Base-by-base conservation (phyloP, 1,140 invertebrate species). In the Eriosoma lanigerum region DNA sequence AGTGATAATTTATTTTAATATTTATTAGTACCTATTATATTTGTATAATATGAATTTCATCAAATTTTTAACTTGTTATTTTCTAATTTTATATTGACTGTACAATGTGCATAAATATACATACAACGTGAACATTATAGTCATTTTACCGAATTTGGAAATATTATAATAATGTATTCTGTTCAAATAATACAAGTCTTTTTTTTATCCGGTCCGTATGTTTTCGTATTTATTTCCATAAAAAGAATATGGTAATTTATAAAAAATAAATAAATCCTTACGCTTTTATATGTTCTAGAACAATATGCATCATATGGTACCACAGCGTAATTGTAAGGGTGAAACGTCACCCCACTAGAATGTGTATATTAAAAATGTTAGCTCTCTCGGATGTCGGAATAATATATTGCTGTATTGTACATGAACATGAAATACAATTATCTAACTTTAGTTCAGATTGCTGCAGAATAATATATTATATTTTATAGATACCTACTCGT, bases 351-450 rank as follows among this genome's bases (percentile, higher is more conserved):
- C 68, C 68, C 26, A 72, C 68, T 17, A 5, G 68, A 72, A 52
- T 72, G 68, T 72, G 68, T 52, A 52, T 72, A 72, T 72, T 72
- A 72, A 72, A 72, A 72, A 72, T 72, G 26, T 50, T 52, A 72
- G 26, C 68, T 72, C 68, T 24, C 68, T 72, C 46, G 32, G 8
- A 38, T 4, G 32, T 38, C 32, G 8, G 32, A 38, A 29, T 19
- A 72, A 72, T 46, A 52, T 72, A 72, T 72, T 72, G 68, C 64
- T 6, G 12, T 68, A 21, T 68, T n/a, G 21, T 26, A 13, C n/a
- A 24, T 48, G 32, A 68, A 68, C 68, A 72, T 70, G 52, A 72
- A 52, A 52, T 72, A 52, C 68, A 12, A 29, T 52, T 52, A 29
- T 70, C 38, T n/a, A 17, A 48, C 64, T 46, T 48, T 8, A 19